These are phyloP conservation scores for Punctoribates punctum DNA, from an alignment of 2,888 invertebrate genomes.

Conservation along the genomic window DNA sequence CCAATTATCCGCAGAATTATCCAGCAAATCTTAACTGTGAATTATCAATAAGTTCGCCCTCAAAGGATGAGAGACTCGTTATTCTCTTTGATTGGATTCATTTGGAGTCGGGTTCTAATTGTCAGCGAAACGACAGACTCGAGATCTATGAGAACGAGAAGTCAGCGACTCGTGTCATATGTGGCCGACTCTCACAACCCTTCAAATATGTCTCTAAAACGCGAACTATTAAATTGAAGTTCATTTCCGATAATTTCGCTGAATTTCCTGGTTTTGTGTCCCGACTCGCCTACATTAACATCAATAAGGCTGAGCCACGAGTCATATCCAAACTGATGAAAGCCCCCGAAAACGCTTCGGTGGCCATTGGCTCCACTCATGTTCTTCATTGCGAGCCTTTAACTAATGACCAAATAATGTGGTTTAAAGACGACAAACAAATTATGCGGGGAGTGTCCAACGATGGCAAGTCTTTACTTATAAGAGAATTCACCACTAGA, in stretches of 20 bases:
- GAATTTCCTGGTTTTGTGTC: constrained; percentile 33
- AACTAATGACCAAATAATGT: constrained; percentile 31
- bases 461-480: constrained; percentile 41
- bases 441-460: constrained; percentile 32
- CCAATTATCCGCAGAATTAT: constrained; percentile 48
- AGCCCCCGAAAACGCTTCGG: constrained; percentile 47
- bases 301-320: neutral
- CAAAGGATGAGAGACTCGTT: constrained; percentile 43
- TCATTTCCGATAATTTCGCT: constrained; percentile 39
- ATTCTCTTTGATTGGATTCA: constrained; percentile 47
- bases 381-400: constrained; percentile 46
- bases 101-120: constrained; percentile 47
- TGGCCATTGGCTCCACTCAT: constrained; percentile 46
- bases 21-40: constrained; percentile 46
- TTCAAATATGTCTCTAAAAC: constrained; percentile 41
- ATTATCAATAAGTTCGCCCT: constrained; percentile 46
- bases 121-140: constrained; percentile 38
- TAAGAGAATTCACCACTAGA: constrained; percentile 38
- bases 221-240: constrained; percentile 27
- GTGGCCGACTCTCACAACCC: constrained; percentile 36
- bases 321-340: neutral
- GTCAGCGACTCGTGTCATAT: constrained; percentile 33
- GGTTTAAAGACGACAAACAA: constrained; percentile 43
- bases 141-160: constrained; percentile 44
- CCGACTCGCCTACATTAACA: constrained; percentile 8